Conservation (phyloP, 2,113 vertebrate species). For the Rhinogobius similis region DNA sequence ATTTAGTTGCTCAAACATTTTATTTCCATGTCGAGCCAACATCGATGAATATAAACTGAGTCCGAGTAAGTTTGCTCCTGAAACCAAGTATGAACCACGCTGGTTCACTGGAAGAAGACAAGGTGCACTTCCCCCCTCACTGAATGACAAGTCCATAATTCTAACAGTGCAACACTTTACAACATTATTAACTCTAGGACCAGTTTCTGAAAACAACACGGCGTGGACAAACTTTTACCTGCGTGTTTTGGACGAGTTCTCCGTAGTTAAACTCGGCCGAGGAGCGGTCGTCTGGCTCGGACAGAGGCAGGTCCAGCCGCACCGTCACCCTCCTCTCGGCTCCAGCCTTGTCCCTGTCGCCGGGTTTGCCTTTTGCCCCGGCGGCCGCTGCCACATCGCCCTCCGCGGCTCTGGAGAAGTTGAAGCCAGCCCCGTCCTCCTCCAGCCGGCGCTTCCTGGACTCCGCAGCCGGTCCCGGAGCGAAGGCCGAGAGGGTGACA, state of each 20-base stretch:
- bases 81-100: conserved; percentile 36
- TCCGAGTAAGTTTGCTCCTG: neutral
- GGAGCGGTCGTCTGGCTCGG: conserved; percentile 89
- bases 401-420: conserved; percentile 61
- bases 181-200: conserved; percentile 43
- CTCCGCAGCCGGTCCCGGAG: conserved; percentile 69
- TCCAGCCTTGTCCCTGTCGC: conserved; percentile 70
- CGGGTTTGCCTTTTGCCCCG: conserved; percentile 70
- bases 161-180: conserved; percentile 46
- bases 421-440: conserved; percentile 69
- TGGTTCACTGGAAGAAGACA: conserved; percentile 49
- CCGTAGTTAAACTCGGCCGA: conserved; percentile 95
- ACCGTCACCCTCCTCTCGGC: conserved; percentile 78
- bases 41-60: neutral
- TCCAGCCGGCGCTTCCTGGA: conserved; percentile 74
- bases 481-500: conserved; percentile 82
- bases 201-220: conserved; percentile 14
- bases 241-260: conserved; percentile 84
- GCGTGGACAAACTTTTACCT: conserved; percentile 57
- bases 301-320: conserved; percentile 87
- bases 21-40: neutral
- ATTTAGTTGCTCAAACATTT: neutral
- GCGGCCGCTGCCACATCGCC: conserved; percentile 62
- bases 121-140: conserved; percentile 48
- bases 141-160: conserved; percentile 57